These are phyloP conservation scores for Deroptyus accipitrinus DNA, from an alignment of 2,113 vertebrate species.

Conservation along the genomic window DNA sequence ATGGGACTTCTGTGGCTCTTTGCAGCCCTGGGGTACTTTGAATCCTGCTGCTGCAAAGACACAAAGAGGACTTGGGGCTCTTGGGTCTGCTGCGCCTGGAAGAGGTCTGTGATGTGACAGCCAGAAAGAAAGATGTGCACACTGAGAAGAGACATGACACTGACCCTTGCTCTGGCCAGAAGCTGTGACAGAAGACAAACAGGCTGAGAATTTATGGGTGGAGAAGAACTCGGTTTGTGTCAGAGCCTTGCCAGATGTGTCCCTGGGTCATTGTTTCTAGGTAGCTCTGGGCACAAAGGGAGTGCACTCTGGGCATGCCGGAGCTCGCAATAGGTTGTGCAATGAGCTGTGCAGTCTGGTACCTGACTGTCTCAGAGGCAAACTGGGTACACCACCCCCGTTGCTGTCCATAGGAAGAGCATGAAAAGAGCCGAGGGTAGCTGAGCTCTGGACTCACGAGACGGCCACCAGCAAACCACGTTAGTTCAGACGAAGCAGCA, in stretches of 20 bases:
- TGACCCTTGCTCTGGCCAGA: neutral
- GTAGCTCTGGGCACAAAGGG: neutral
- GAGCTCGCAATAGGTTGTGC: rapidly evolving
- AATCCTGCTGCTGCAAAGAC: neutral
- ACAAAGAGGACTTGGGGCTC: neutral
- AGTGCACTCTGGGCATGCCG: neutral
- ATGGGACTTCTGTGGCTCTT: neutral
- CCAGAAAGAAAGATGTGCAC: neutral
- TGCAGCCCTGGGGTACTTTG: neutral
- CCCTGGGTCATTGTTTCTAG: neutral
- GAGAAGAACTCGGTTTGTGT: neutral
- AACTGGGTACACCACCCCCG: rapidly evolving
- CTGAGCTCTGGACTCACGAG: neutral
- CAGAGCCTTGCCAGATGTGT: neutral
- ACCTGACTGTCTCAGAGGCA: neutral
- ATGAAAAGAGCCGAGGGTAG: neutral
- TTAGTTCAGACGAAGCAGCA: neutral
- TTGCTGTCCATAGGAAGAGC: neutral
- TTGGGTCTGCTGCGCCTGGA: neutral
- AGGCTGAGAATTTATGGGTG: neutral
- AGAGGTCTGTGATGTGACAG: neutral
- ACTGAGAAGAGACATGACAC: rapidly evolving
- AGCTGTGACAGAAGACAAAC: neutral
- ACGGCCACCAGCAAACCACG: neutral
- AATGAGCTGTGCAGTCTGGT: neutral